These are phyloP conservation scores for Drosophila imparisetae DNA, from an alignment of 2,888 invertebrate species.

Conservation along the genomic window DNA sequence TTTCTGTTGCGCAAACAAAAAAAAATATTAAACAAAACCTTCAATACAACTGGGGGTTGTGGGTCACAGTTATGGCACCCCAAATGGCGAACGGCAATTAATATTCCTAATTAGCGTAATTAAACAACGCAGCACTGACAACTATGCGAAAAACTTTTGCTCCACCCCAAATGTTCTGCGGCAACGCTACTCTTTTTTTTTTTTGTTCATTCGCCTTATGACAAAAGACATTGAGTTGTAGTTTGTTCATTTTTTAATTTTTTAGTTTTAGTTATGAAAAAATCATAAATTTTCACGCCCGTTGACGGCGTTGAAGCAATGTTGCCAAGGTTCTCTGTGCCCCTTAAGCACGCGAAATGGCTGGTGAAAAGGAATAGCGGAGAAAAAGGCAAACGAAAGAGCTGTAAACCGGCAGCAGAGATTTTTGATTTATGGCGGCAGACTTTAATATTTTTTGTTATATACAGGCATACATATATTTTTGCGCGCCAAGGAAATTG, in stretches of 20 bases:
- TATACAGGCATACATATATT: neutral
- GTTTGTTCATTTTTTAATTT: conserved; percentile 14
- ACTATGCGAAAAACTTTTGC: conserved; percentile 81
- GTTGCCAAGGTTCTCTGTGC: conserved; percentile 49
- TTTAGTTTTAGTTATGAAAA: conserved; percentile 32
- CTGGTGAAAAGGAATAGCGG: conserved; percentile 8
- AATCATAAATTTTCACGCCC: conserved; percentile 78
- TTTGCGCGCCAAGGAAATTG: conserved; percentile 15
- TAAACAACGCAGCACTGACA: conserved; percentile 83
- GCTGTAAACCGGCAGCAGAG: conserved; percentile 52
- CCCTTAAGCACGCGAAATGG: conserved; percentile 73
- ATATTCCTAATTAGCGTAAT: conserved; percentile 85
- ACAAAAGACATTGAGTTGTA: conserved; percentile 47
- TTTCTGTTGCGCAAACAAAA: conserved; percentile 44
- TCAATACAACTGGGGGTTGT: conserved; percentile 2
- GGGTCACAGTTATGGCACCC: conserved; percentile 40
- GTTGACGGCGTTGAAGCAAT: conserved; percentile 16
- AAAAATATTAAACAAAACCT: conserved; percentile 8
- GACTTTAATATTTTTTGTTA: conserved; percentile 26
- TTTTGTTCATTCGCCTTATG: conserved; percentile 17
- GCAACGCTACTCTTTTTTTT: conserved; percentile 29
- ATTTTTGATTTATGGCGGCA: conserved; percentile 75
- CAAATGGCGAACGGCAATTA: conserved; percentile 78
- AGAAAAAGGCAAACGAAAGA: conserved; percentile 32
- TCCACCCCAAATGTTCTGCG: conserved; percentile 26